phyloP scores from a whole-genome alignment of 2,888 invertebrate genomes.

The Sceliomorpha sp. region DNA sequence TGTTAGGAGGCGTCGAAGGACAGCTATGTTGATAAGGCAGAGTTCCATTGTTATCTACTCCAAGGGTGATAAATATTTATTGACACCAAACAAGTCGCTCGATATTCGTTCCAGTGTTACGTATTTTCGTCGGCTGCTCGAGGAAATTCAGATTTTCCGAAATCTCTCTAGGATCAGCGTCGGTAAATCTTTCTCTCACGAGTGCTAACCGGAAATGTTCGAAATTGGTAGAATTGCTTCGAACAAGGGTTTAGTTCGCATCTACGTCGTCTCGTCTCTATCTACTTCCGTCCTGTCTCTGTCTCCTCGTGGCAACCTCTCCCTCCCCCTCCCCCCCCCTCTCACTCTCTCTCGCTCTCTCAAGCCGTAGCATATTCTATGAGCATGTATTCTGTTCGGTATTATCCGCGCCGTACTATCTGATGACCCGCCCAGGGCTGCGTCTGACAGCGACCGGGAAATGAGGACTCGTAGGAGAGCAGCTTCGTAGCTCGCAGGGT shows the following conservation, averaged over 20 bases:
- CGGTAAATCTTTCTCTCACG: no score
- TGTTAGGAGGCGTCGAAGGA: constrained; percentile 40
- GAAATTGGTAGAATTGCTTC: no score
- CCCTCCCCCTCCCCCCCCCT: neutral
- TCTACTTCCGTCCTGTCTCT: no score
- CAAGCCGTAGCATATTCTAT: constrained; percentile 19
- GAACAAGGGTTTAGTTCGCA: neutral
- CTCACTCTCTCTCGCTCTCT: constrained; percentile 1
- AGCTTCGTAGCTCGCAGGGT: constrained; percentile 55
- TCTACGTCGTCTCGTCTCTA: no score
- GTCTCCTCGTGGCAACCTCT: constrained; percentile 1
- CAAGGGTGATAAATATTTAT: constrained; percentile 52
- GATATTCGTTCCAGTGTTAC: no score
- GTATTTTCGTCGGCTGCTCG: no score
- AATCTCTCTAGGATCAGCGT: no score
- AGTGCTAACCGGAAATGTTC: no score
- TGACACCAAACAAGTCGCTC: constrained; percentile 9
- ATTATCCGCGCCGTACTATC: constrained; percentile 75
- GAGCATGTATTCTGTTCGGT: constrained; percentile 65
- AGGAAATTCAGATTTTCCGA: no score
- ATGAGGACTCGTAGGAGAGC: constrained; percentile 74
- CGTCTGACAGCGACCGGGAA: constrained; percentile 77
- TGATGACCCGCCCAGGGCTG: constrained; percentile 79
- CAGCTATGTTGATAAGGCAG: constrained; percentile 45
- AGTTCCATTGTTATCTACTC: constrained; percentile 46